A percentile compares a stretch with the other conserved stretches of the same genome.
phyloP scores from a whole-genome alignment of 53 echinoderm and acorn worm species.

The Hippasteria phrygiana region DNA sequence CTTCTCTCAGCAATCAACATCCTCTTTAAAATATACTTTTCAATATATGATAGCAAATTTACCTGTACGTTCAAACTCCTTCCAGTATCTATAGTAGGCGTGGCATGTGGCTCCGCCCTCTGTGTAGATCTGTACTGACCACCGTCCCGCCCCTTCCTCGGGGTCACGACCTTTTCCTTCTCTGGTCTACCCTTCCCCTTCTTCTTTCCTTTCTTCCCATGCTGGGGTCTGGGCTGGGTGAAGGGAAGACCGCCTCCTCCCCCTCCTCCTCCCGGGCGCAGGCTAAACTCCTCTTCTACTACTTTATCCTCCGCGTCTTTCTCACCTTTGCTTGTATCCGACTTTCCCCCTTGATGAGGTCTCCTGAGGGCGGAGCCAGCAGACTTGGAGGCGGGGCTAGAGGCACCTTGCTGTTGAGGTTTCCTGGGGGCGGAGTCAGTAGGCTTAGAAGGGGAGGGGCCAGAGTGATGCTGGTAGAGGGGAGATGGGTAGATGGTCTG shows the following conservation, averaged over 20 bases:
- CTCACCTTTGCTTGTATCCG: slow-evolving; percentile 9
- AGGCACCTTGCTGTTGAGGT: slow-evolving; percentile 2
- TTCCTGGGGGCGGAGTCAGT: slow-evolving; percentile 36
- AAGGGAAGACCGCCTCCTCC: slow-evolving; percentile 23
- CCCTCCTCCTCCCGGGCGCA: slow-evolving; percentile 67
- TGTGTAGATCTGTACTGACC: background rate
- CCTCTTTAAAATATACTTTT: background rate
- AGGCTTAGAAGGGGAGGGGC: slow-evolving; percentile 77
- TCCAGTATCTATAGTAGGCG: slow-evolving; percentile 10
- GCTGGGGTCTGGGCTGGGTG: slow-evolving; percentile 35
- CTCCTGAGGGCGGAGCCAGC: background rate
- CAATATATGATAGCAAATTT: background rate
- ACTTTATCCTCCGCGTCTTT: background rate
- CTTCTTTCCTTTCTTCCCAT: slow-evolving; percentile 72
- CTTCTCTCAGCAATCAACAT: too few relatives aligned
- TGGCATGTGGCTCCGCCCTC: slow-evolving; percentile 31
- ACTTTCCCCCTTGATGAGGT: slow-evolving; percentile 17
- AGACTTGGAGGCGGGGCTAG: background rate
- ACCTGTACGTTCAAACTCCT: slow-evolving; percentile 18
- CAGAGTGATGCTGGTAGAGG: slow-evolving; percentile 83
- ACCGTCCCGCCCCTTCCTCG: slow-evolving; percentile 10
- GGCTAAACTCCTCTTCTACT: slow-evolving; percentile 65
- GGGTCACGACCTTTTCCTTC: slow-evolving; percentile 30
- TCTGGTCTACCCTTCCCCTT: slow-evolving; percentile 70
- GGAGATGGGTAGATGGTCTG: slow-evolving; percentile 90